These are phyloP conservation scores for Percina caprodes DNA, from an alignment of 2,113 vertebrate genomes.

Conservation along the genomic window DNA sequence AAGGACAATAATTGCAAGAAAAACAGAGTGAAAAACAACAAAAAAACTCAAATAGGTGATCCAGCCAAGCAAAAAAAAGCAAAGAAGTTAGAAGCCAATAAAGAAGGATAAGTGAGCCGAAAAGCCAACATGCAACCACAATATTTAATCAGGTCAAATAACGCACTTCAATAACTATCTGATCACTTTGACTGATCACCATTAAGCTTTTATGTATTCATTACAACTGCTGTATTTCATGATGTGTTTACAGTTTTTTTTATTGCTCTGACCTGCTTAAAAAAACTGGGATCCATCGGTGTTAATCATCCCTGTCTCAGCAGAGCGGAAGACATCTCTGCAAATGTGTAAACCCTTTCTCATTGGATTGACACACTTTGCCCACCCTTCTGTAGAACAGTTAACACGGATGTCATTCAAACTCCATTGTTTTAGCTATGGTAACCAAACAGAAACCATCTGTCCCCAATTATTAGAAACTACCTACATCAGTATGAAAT, in stretches of 20 bases:
- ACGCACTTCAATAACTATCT: slow-evolving; percentile 9
- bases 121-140: slow-evolving; percentile 41
- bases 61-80: slow-evolving; percentile 63
- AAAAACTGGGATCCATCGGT: no score
- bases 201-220: slow-evolving; percentile 48
- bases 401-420: no score
- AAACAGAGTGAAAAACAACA: slow-evolving; percentile 14
- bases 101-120: slow-evolving; percentile 33
- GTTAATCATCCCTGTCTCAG: no score
- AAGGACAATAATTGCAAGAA: slow-evolving; percentile 15
- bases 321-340: no score
- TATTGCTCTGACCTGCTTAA: no score
- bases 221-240: slow-evolving; percentile 48
- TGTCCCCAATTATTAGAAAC: no score
- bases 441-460: no score
- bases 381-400: no score
- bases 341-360: no score
- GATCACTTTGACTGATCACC: slow-evolving; percentile 31
- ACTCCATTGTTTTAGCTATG: no score
- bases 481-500: no score
- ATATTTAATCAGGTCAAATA: slow-evolving; percentile 45
- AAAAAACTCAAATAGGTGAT: slow-evolving; percentile 64
- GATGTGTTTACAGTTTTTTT: slow-evolving; percentile 7
- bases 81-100: slow-evolving; percentile 20
- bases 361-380: no score